phyloP scores from a whole-genome alignment of 2,888 invertebrate genomes.

The Epinotia ramella region DNA sequence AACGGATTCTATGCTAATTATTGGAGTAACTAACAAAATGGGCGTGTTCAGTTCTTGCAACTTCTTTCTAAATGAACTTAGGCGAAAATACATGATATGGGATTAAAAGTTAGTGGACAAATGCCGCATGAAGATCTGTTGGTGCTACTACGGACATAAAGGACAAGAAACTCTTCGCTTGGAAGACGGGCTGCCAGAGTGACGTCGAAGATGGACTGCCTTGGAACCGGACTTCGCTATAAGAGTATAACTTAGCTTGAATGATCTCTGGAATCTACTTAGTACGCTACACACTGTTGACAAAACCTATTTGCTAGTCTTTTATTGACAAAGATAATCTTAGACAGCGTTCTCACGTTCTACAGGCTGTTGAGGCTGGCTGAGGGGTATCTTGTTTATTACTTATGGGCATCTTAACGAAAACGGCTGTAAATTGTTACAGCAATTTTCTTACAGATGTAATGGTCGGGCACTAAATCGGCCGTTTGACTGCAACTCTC shows the following conservation, averaged over 20 bases:
- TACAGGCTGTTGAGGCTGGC: neutral
- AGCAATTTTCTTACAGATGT: neutral
- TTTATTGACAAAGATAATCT: too few species aligned
- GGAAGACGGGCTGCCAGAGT: neutral
- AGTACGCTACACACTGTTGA: neutral
- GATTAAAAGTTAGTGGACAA: neutral
- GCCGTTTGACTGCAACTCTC: too few species aligned
- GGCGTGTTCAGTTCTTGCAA: constrained; percentile 50
- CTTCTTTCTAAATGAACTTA: constrained; percentile 46
- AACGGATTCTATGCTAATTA: constrained; percentile 22
- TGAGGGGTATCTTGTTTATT: neutral
- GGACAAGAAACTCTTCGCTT: constrained; percentile 4
- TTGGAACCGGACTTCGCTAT: neutral
- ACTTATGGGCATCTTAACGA: neutral
- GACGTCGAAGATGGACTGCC: neutral
- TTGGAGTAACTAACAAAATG: constrained; percentile 40
- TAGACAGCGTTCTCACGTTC: neutral
- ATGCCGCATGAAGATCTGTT: neutral
- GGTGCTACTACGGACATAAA: neutral
- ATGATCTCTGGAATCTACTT: neutral
- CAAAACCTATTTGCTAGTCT: neutral
- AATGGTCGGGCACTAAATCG: too few species aligned
- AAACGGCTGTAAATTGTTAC: neutral
- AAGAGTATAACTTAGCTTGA: neutral
- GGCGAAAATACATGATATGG: neutral